A percentile compares a stretch with the other conserved stretches of the same genome.
These are phyloP conservation scores for Rotaria sp. DNA, from an alignment of 2,888 invertebrate genomes.

Conservation along the genomic window DNA sequence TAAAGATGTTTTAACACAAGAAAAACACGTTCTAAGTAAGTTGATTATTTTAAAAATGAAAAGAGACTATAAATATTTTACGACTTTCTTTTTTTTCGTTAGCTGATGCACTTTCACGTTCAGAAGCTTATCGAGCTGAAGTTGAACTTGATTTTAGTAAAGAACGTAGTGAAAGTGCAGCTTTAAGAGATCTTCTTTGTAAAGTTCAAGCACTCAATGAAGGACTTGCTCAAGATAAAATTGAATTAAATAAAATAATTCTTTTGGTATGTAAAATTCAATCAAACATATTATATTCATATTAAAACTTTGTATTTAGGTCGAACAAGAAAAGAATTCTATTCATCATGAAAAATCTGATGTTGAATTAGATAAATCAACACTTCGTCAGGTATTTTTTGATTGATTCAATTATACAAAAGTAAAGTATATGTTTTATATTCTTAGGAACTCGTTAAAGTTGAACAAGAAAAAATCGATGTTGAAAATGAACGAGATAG, in stretches of 20 bases:
- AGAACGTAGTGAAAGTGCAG: conserved; percentile 52
- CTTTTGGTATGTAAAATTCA: not conserved
- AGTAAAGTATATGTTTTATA: no score
- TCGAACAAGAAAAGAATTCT: conserved; percentile 68
- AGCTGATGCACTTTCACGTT: conserved; percentile 51
- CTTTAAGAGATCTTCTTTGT: conserved; percentile 53
- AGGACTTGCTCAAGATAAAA: conserved; percentile 55
- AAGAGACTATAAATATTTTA: not conserved
- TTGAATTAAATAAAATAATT: conserved; percentile 54
- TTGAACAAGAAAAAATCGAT: conserved; percentile 77
- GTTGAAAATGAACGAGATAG: conserved; percentile 66
- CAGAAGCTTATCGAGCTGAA: conserved; percentile 52
- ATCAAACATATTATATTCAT: not conserved
- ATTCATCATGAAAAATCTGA: conserved; percentile 70
- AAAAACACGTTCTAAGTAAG: conserved; percentile 68
- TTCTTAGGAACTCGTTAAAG: conserved; percentile 61
- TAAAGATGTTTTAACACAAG: conserved; percentile 78
- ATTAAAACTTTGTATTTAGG: conserved; percentile 46
- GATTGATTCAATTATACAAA: no score
- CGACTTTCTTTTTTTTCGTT: not conserved
- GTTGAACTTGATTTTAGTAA: conserved; percentile 54
- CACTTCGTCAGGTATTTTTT: not conserved
- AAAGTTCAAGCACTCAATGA: conserved; percentile 56
- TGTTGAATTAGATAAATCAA: conserved; percentile 33
- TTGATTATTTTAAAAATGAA: not conserved